These are phyloP conservation scores for Tachuris rubrigastra DNA, from an alignment of 2,113 vertebrate genomes.

Conservation along the genomic window DNA sequence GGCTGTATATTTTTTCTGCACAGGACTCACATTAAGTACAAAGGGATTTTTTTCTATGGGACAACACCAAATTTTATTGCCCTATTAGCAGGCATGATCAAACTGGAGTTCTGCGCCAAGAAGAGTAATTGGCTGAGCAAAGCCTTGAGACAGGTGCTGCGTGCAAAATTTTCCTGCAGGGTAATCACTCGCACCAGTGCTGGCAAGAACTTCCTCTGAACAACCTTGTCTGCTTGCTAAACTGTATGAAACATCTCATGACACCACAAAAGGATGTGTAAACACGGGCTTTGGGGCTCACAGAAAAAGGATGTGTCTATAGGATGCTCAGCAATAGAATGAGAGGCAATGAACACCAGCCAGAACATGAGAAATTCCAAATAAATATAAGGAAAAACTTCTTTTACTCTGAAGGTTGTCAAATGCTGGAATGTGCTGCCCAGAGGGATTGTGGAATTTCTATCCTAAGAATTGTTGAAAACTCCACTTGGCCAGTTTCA, in stretches of 20 bases:
- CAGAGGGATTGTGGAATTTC: not conserved
- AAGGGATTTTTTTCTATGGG: not conserved
- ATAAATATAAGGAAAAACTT: not conserved
- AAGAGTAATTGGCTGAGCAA: not conserved
- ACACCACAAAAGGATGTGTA: not conserved
- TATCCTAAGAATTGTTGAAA: not conserved
- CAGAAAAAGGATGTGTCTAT: not conserved
- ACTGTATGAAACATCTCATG: not conserved
- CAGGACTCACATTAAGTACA: not conserved
- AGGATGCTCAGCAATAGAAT: not conserved
- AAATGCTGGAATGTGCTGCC: not conserved
- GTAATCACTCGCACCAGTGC: not conserved
- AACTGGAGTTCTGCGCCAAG: not conserved
- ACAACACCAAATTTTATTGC: not conserved
- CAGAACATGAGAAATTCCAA: not conserved
- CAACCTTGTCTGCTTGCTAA: not conserved
- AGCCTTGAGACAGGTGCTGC: not conserved
- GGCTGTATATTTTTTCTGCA: not conserved
- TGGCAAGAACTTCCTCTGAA: not conserved
- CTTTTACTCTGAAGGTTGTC: not conserved
- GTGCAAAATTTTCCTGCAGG: not conserved
- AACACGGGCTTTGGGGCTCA: not conserved
- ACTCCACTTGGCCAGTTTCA: not conserved
- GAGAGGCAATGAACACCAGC: not conserved
- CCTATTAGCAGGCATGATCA: fast-evolving